Conservation (phyloP, 2,113 vertebrate genomes). For the Triplophysa rosa region DNA sequence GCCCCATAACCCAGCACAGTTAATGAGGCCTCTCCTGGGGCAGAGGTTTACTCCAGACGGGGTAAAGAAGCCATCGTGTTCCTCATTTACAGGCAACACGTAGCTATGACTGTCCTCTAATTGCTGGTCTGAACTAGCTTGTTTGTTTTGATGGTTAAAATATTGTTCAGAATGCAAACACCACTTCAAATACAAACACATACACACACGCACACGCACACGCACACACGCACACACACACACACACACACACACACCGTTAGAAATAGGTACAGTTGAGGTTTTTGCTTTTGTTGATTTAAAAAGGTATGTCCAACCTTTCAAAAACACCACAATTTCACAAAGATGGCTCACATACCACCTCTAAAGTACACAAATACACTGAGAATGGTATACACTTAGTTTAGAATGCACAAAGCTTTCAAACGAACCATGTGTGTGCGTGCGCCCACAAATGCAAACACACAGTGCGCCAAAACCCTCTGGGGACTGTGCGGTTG, state of each 20-base stretch:
- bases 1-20: conserved; percentile 49
- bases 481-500: conserved; percentile 69
- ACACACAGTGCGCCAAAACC: conserved; percentile 45
- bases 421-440: conserved; percentile 29
- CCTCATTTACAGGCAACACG: conserved; percentile 86
- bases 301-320: conserved; percentile 67
- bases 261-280: conserved; percentile 76
- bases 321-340: conserved; percentile 46
- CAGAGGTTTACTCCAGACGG: conserved; percentile 76
- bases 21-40: conserved; percentile 85
- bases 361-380: conserved; percentile 24
- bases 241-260: conserved; percentile 53
- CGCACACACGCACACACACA: neutral
- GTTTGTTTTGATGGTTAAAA: conserved; percentile 86
- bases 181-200: neutral
- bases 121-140: conserved; percentile 79
- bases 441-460: conserved; percentile 18
- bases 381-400: neutral
- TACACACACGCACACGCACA: conserved; percentile 50
- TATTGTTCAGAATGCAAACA: conserved; percentile 76
- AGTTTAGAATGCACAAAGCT: conserved; percentile 42
- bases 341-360: conserved; percentile 56
- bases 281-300: conserved; percentile 71
- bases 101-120: conserved; percentile 83
- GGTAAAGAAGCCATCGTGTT: conserved; percentile 87